Evolutionary conservation across 2,888 invertebrate species (phyloP).

Genomic region (Lutraria lutraria): DNA sequence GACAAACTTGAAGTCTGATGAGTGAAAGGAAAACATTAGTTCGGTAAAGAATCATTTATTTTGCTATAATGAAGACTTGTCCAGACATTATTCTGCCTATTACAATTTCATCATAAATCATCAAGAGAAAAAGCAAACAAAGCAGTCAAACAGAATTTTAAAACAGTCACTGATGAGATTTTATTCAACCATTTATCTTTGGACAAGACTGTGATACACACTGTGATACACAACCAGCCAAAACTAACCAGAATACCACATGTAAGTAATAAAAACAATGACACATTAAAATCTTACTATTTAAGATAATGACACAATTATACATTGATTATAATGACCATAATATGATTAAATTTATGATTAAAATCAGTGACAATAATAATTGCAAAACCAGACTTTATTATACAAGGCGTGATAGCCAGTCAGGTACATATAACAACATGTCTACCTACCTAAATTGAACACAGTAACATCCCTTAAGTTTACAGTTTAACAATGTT

Average conservation of each 20-base stretch:
- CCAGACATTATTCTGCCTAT: constrained; percentile 28
- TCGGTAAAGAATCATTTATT: constrained; percentile 3
- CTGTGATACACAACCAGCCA: not conserved
- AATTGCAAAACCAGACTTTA: too few species aligned
- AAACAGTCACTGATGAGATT: constrained; percentile 11
- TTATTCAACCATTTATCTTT: constrained; percentile 35
- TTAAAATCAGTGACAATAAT: too few species aligned
- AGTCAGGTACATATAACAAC: too few species aligned
- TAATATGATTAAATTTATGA: too few species aligned
- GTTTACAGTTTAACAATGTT: too few species aligned
- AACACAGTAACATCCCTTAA: too few species aligned
- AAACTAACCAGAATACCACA: not conserved
- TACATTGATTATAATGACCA: too few species aligned
- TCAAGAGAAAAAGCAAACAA: not conserved
- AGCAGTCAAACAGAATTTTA: constrained; percentile 2
- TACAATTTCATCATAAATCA: constrained; percentile 23
- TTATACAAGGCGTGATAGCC: too few species aligned
- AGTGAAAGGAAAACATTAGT: constrained; percentile 11
- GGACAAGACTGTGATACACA: not conserved
- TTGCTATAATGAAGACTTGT: constrained; percentile 7
- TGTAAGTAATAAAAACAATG: not conserved
- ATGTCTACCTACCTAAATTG: too few species aligned
- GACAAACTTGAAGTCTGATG: not conserved
- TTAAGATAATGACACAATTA: too few species aligned
- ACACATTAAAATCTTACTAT: not conserved